These are phyloP conservation scores for Hylyphantes graminicola DNA, from an alignment of 1,140 invertebrate species.

Conservation along the genomic window DNA sequence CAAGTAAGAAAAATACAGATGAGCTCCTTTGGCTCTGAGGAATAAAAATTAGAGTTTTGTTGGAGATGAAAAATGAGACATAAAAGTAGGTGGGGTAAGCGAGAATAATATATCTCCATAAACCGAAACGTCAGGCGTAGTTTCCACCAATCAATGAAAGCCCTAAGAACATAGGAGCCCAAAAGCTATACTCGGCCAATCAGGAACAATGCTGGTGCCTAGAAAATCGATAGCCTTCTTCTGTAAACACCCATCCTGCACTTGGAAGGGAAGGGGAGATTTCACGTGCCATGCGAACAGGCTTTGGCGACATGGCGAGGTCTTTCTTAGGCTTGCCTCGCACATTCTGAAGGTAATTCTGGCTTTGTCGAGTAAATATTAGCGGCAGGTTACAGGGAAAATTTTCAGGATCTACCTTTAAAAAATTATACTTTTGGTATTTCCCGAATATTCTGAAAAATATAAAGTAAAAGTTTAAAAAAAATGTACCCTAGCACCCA, in stretches of 20 bases:
- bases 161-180: slow-evolving; percentile 55
- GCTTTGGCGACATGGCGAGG: slow-evolving; percentile 12
- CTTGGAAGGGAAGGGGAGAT: slow-evolving; percentile 44
- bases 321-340: neutral
- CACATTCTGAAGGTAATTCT: too few relatives aligned
- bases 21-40: too few relatives aligned
- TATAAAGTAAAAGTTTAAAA: too few relatives aligned
- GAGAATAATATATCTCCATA: slow-evolving; percentile 39
- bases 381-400: too few relatives aligned
- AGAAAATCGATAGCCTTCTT: slow-evolving; percentile 56
- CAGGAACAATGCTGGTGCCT: slow-evolving; percentile 57
- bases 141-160: slow-evolving; percentile 55
- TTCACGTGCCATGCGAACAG: slow-evolving; percentile 9
- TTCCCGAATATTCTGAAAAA: too few relatives aligned
- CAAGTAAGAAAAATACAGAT: too few relatives aligned
- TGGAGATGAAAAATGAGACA: slow-evolving; percentile 53
- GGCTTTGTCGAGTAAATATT: too few relatives aligned
- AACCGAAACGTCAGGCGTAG: slow-evolving; percentile 24
- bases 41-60: too few relatives aligned
- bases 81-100: slow-evolving; percentile 57
- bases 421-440: too few relatives aligned
- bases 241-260: slow-evolving; percentile 56
- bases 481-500: too few relatives aligned
- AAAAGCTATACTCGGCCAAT: slow-evolving; percentile 58
- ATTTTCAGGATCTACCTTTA: too few relatives aligned